Evolutionary conservation across 2,113 vertebrate species (phyloP), one percentile per base, ranked within the genome.

Genomic region (Tachycineta bicolor): DNA sequence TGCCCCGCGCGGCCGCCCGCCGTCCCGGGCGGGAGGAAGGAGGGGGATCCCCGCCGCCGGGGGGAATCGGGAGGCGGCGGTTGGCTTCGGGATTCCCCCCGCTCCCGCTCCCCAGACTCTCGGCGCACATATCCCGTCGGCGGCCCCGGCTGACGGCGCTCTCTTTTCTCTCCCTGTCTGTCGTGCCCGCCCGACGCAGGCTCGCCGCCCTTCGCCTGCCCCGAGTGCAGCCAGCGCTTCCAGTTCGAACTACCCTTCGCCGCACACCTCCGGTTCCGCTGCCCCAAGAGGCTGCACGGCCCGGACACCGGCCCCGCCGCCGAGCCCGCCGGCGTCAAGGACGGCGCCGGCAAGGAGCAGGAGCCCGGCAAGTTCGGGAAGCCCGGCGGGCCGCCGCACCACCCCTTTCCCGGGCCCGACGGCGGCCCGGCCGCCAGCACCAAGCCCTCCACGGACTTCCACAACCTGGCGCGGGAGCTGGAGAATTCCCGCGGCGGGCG

Each of bases 391-490:
- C 86, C 80, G 29, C 91, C 53, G 5, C 93, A 70, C 79, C 87
- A 90, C 10, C 52, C 93, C 6, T 83, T 90, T 37, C 59, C 96
- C 11, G 98, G 91, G 78, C 98, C 84, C 58, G 98, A 91, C 24
- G 63, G 94, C 34, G 63, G 82, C 56, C n/a, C 78, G 56, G 98
- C 92, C 29, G 78, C 94, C 41, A 75, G 81, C 64, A 69, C 83
- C 92, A 99, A 99, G 94, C 99, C 99, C 6, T 98, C 99, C 84
- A 99, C 98, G 55, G 99, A 99, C 98, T 99, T 99, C 91, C 99
- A 99, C 77, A 99, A 99, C 96, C 96, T 99, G 83, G 99, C 99
- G 60, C 93, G 99, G 71, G 99, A 99, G 92, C 97, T 99, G 87
- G 99, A 99, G 65, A 99, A 99, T 97, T 96, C 97, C 34, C 96